phyloP scores from a whole-genome alignment of 1,140 invertebrate species.

The Sarcophaga bullata region DNA sequence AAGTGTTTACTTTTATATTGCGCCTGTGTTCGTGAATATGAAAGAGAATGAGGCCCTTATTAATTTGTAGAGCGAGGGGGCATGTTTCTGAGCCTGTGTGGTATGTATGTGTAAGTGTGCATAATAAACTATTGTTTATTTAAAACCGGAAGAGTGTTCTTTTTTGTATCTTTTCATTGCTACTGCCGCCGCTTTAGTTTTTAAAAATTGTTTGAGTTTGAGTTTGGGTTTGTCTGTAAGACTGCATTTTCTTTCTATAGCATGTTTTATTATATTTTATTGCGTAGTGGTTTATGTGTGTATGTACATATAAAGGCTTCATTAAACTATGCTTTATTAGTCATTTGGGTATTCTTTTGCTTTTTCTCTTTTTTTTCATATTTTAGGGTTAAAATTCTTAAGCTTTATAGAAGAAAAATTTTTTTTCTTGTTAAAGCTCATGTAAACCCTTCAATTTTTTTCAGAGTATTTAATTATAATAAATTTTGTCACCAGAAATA shows the following conservation, averaged over 20 bases:
- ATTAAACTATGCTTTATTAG: conserved; percentile 41
- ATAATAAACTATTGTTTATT: conserved; percentile 41
- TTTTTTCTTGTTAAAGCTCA: too few species aligned
- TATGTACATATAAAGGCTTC: conserved; percentile 19
- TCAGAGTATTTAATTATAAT: too few species aligned
- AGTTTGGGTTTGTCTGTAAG: too few species aligned
- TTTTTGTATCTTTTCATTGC: not conserved
- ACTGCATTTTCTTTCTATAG: not conserved
- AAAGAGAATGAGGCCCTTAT: too few species aligned
- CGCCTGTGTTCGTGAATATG: too few species aligned
- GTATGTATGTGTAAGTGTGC: conserved; percentile 12
- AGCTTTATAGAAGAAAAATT: not conserved
- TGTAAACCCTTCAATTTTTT: too few species aligned
- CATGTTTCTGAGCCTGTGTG: not conserved
- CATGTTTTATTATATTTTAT: not conserved
- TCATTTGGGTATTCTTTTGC: conserved; percentile 35
- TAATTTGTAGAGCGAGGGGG: too few species aligned
- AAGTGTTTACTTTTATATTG: too few species aligned
- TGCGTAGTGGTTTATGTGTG: not conserved
- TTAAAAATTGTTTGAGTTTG: conserved; percentile 19
- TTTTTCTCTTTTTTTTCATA: not conserved
- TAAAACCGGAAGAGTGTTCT: conserved; percentile 19
- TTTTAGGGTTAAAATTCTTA: conserved; percentile 11
- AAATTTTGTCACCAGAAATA: too few species aligned
- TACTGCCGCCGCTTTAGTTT: not conserved